Evolutionary conservation across 2,113 vertebrate species (phyloP).

Genomic region (Pygoscelis antarcticus): DNA sequence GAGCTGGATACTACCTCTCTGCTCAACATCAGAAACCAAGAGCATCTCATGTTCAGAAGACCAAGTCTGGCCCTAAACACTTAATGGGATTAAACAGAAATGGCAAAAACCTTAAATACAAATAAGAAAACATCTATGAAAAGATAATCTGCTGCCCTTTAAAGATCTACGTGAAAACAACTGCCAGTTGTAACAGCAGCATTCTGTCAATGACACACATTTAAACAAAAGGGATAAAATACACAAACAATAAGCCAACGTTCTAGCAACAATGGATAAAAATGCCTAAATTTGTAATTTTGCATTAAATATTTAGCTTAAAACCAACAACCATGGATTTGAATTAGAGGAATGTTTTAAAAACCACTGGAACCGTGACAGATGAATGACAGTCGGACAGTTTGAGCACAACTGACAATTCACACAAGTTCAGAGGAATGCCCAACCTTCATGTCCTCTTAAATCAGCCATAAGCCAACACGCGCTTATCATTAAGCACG

Average conservation of each 20-base stretch:
- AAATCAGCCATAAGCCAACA: background rate
- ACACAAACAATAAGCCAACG: background rate
- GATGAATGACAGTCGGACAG: background rate
- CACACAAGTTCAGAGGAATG: background rate
- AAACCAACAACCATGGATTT: background rate
- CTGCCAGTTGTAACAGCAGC: background rate
- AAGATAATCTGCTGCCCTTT: background rate
- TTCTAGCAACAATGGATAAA: background rate
- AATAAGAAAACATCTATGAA: background rate
- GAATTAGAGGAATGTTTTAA: background rate
- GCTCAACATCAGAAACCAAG: background rate
- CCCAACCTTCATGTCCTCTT: background rate
- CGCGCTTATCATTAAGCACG: fast-evolving
- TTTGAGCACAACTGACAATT: background rate
- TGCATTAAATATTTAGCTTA: background rate
- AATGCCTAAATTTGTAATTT: background rate
- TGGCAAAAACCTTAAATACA: background rate
- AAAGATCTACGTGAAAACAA: background rate
- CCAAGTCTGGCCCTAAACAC: background rate
- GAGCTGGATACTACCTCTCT: background rate
- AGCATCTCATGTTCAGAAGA: background rate
- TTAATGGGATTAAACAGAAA: background rate
- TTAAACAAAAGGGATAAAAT: background rate
- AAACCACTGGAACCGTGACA: background rate
- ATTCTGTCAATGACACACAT: background rate